Evolutionary conservation across 2,113 vertebrate species (phyloP), one percentile per base, ranked within the genome.

Genomic region (Eurystomus gularis): DNA sequence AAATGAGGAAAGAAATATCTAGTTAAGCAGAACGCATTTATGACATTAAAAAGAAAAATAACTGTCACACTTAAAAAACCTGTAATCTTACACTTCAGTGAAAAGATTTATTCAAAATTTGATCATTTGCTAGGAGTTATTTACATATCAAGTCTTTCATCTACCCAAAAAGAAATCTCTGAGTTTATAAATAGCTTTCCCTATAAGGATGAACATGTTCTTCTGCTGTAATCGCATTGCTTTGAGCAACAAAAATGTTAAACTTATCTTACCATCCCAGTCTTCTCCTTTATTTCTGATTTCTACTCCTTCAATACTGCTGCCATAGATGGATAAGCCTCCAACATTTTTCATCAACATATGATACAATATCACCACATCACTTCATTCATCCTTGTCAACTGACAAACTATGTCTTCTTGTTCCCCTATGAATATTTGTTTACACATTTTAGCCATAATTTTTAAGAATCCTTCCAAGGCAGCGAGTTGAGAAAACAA

Each of bases 131-230:
- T 70, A 31, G 26, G 16, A 87, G 62, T 87, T 79, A 94, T 88
- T 93, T 93, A 90, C 60, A 88, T 86, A 91, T 60, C 24, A 84
- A 76, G 28, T 35, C 71, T 96, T 92, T 93, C 70, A 94, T 62
- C 73, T 89, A 65, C 28, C 40, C 66, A n/a, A 69, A 79, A 95
- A 90, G 76, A 93, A 94, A 90, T 15, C 19, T 80, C 76, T 92
- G 33, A 82, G 40, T 76, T 85, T 95, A 94, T 72, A 95, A 91
- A 94, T 85, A 94, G 70, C 40, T 91, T 85, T 94, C 77, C 71
- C 73, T 91, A 17, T 33, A 89, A 75, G 65, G 65, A 91, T 49
- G 40, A 92, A 91, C 48, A 82, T 86, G 85, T 96, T 77, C 72
- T 92, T 94, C 76, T 31, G 42, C 55, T 88, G 33, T 64, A 83